Percentiles rank a stretch among this genome's conserved stretches.
Conservation (phyloP, 2,888 invertebrate genomes). For the Nymphalis urticae region DNA sequence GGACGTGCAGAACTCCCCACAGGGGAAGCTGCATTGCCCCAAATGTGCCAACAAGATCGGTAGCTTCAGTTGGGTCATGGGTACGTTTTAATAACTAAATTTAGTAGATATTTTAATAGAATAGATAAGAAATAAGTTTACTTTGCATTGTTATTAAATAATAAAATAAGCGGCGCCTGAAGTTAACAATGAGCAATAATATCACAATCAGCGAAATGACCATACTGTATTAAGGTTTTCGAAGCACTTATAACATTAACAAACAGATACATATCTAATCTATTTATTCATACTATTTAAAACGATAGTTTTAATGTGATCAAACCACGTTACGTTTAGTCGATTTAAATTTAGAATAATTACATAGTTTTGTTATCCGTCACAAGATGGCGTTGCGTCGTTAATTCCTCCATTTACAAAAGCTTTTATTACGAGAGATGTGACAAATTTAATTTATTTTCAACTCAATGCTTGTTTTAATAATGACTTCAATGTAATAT, state of each 20-base stretch:
- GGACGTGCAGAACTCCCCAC: slow-evolving; percentile 84
- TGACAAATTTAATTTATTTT: no score
- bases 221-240: not conserved
- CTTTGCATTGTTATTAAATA: not conserved
- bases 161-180: not conserved
- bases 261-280: not conserved
- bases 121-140: not conserved
- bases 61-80: slow-evolving; percentile 95
- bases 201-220: not conserved
- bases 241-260: not conserved
- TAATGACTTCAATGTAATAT: no score
- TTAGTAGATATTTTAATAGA: no score
- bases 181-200: not conserved
- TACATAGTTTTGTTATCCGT: no score
- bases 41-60: slow-evolving; percentile 93
- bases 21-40: slow-evolving; percentile 93
- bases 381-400: no score
- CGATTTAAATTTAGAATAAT: no score
- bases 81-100: slow-evolving; percentile 61
- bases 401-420: no score
- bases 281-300: no score
- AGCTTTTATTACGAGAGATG: no score
- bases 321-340: no score
- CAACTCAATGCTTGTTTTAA: no score
- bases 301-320: no score